Conservation (phyloP, 23 tunicate species). For the Ascidia mentula region DNA sequence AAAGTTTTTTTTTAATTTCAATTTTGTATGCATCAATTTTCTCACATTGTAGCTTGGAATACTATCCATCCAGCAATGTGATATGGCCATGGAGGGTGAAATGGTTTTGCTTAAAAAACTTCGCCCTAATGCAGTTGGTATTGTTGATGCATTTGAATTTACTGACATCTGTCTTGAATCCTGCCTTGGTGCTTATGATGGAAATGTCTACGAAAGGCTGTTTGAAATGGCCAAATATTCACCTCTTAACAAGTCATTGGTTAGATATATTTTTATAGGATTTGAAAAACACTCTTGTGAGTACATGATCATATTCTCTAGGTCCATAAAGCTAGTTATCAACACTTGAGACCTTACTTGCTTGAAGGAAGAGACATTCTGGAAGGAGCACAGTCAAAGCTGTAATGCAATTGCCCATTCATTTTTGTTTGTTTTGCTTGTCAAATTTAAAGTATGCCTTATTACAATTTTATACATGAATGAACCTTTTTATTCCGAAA, state of each 20-base stretch:
- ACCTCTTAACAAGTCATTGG: conserved; percentile 70
- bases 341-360: conserved; percentile 32
- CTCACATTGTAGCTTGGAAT: conserved; percentile 15
- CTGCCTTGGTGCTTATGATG: conserved; percentile 91
- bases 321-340: conserved; percentile 62
- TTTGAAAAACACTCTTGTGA: background rate
- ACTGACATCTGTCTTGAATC: conserved; percentile 60
- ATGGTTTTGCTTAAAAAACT: conserved; percentile 30
- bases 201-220: conserved; percentile 85
- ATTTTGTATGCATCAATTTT: too few species aligned
- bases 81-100: conserved; percentile 51
- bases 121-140: conserved; percentile 73
- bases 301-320: too few species aligned
- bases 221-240: conserved; percentile 68
- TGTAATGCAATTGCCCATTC: too few species aligned
- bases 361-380: conserved; percentile 72
- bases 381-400: conserved; percentile 48
- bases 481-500: too few species aligned
- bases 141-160: conserved; percentile 91
- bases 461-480: too few species aligned
- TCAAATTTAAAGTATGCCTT: too few species aligned
- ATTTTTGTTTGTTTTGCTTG: too few species aligned
- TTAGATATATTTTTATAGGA: background rate
- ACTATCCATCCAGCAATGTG: conserved; percentile 27
- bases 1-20: too few species aligned